Conservation (phyloP, 1,140 invertebrate genomes). For the Drosophila sturtevanti region DNA sequence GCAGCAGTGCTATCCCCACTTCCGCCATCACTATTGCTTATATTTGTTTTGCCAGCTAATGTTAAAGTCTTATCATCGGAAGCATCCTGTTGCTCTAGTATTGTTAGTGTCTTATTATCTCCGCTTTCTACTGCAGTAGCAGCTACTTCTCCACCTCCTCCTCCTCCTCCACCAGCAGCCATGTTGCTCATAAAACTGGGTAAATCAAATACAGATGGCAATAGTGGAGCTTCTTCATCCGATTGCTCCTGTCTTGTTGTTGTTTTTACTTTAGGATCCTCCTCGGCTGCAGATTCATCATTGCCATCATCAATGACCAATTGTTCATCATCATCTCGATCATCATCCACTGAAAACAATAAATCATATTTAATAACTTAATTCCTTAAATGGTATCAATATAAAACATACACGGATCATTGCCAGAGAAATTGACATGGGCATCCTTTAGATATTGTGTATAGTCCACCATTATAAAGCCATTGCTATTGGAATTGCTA, state of each 20-base stretch:
- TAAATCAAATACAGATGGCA: conserved; percentile 66
- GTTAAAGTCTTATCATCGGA: neutral
- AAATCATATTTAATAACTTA: neutral
- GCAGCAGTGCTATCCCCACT: no score
- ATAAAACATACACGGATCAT: conserved; percentile 67
- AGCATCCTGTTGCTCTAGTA: neutral
- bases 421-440: conserved; percentile 63
- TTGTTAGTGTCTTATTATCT: neutral
- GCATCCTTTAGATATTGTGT: conserved; percentile 82
- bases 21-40: neutral
- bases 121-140: neutral
- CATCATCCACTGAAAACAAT: conserved; percentile 64
- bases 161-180: conserved; percentile 27
- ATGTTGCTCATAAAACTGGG: conserved; percentile 70
- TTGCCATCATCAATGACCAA: conserved; percentile 76
- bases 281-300: conserved; percentile 46
- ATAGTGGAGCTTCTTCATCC: conserved; percentile 25
- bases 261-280: conserved; percentile 34
- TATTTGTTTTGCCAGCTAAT: neutral
- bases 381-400: neutral
- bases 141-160: neutral
- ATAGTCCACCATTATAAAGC: conserved; percentile 76
- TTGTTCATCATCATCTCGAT: conserved; percentile 73
- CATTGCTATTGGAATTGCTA: conserved; percentile 72
- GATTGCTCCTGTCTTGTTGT: conserved; percentile 1